Evolutionary conservation across 2,888 invertebrate species (phyloP).

Genomic region (Hydrotaea diabolus): DNA sequence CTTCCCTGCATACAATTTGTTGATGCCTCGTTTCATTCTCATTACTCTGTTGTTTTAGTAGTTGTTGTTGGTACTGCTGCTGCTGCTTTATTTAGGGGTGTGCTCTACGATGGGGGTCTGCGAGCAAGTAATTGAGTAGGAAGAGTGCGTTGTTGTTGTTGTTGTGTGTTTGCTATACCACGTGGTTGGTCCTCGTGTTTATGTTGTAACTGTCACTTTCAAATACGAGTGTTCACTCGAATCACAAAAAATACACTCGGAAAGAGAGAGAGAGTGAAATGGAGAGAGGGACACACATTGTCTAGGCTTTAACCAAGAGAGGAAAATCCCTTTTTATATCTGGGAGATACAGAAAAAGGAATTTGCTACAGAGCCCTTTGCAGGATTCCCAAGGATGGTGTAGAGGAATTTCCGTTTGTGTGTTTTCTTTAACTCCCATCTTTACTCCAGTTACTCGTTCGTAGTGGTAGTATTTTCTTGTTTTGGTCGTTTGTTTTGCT

Average conservation of each 20-base stretch:
- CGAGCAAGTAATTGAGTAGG: background rate
- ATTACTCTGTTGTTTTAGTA: too few species aligned
- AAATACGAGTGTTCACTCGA: too few species aligned
- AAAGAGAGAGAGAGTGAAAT: background rate
- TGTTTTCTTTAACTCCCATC: too few species aligned
- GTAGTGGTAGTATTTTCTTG: background rate
- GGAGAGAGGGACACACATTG: too few species aligned
- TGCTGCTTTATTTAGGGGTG: background rate
- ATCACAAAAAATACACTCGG: background rate
- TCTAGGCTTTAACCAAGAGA: too few species aligned
- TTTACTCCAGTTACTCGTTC: background rate
- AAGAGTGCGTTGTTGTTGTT: background rate
- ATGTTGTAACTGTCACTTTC: constrained; percentile 22
- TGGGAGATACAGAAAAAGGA: background rate
- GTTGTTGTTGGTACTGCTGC: background rate
- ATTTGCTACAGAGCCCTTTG: background rate
- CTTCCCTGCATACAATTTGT: background rate
- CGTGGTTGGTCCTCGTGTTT: constrained; percentile 35
- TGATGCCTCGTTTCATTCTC: too few species aligned
- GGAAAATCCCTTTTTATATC: too few species aligned
- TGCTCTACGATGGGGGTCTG: background rate
- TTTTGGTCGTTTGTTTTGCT: constrained; percentile 23
- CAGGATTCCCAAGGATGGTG: background rate
- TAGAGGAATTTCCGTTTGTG: background rate
- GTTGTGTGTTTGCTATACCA: constrained; percentile 26